Conservation (phyloP, 2,888 invertebrate genomes). For the Leptothorax acervorum region DNA sequence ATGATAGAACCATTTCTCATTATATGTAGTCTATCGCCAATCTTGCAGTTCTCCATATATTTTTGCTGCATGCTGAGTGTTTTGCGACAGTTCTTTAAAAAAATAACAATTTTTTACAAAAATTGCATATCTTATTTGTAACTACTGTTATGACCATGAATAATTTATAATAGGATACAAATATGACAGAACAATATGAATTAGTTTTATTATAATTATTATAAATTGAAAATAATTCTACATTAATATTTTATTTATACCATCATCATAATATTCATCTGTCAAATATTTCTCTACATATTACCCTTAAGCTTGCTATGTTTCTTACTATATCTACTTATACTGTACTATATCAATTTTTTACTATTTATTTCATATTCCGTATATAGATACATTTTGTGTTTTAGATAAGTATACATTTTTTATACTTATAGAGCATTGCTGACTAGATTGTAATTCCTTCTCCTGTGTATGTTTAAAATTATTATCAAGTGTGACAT, state of each 20-base stretch:
- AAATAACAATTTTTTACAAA: neutral
- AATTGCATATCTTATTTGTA: slow-evolving; percentile 8
- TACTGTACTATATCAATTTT: slow-evolving; percentile 48
- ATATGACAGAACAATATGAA: neutral
- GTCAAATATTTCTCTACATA: neutral
- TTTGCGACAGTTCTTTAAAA: slow-evolving; percentile 40
- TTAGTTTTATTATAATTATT: slow-evolving; percentile 8
- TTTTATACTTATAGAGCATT: slow-evolving; percentile 41
- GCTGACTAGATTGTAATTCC: slow-evolving; percentile 50
- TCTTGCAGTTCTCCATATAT: slow-evolving; percentile 14
- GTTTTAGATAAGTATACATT: slow-evolving; percentile 59
- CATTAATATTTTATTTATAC: slow-evolving; percentile 6
- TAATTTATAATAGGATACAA: neutral
- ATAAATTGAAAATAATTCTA: slow-evolving; percentile 2
- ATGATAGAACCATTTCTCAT: slow-evolving; percentile 29
- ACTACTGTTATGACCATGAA: neutral
- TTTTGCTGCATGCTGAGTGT: slow-evolving; percentile 67
- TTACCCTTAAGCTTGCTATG: slow-evolving; percentile 18
- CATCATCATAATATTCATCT: neutral
- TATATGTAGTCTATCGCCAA: slow-evolving; percentile 1
- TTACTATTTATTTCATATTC: slow-evolving; percentile 40
- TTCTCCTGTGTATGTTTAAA: slow-evolving; percentile 68
- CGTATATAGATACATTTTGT: slow-evolving; percentile 51
- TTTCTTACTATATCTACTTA: slow-evolving; percentile 1
- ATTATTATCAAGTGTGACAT: neutral